These are phyloP conservation scores for Pseudorasbora parva DNA, from an alignment of 2,113 vertebrate species.

Conservation along the genomic window DNA sequence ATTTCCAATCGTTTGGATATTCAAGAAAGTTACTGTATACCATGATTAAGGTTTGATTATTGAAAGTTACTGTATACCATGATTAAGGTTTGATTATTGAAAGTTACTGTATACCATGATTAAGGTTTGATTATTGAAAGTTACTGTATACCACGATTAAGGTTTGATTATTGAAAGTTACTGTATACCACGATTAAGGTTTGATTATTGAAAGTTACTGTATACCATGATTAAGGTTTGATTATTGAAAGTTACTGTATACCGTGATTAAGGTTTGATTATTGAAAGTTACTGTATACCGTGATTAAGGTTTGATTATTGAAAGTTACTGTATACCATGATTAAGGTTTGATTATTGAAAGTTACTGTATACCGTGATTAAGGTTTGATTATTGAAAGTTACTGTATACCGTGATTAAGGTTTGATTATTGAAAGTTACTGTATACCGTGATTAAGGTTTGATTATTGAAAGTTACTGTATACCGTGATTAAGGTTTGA, in stretches of 20 bases:
- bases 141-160: too few species aligned
- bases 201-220: too few species aligned
- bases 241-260: neutral
- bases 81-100: neutral
- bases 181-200: neutral
- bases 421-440: too few species aligned
- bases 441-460: too few species aligned
- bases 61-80: neutral
- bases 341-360: neutral
- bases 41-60: neutral
- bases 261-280: neutral
- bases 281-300: too few species aligned
- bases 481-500: neutral
- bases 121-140: neutral
- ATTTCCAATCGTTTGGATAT: too few species aligned
- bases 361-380: too few species aligned
- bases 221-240: too few species aligned
- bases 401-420: neutral
- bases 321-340: neutral
- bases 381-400: neutral
- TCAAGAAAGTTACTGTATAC: neutral
- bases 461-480: neutral
- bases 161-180: neutral
- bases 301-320: too few species aligned
- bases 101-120: neutral